phyloP scores from a whole-genome alignment of 64 coral and sea anemone genomes.

The Montipora efflorescens region DNA sequence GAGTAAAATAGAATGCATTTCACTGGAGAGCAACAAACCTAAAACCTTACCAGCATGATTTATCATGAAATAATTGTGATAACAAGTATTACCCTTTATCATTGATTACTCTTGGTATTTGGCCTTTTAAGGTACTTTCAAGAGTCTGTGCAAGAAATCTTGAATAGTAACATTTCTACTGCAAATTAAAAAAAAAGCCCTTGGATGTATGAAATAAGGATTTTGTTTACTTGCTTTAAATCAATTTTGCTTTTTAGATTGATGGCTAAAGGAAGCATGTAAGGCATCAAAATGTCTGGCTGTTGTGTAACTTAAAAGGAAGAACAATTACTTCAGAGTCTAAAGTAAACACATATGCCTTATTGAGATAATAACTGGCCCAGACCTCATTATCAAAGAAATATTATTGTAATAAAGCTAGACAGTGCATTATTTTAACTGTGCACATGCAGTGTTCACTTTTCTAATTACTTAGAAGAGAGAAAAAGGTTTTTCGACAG shows the following conservation, averaged over 20 bases:
- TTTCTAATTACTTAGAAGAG: conserved; percentile 2
- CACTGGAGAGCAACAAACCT: background rate
- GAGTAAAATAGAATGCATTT: background rate
- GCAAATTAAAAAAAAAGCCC: background rate
- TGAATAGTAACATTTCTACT: no score
- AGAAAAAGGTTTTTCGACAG: conserved; percentile 38
- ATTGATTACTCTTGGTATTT: no score
- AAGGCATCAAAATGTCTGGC: background rate
- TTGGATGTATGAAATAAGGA: background rate
- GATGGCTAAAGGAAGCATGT: background rate
- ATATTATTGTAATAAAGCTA: background rate
- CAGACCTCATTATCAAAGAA: background rate
- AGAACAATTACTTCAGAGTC: background rate
- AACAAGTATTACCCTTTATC: no score
- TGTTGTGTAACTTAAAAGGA: background rate
- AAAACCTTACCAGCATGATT: no score
- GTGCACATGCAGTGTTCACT: background rate
- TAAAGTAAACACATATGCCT: conserved; percentile 1
- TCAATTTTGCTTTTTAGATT: background rate
- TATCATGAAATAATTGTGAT: no score
- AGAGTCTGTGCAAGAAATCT: no score
- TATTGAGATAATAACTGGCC: background rate
- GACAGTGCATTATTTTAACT: background rate
- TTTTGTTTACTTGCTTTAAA: background rate
- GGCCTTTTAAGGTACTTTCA: no score